These are phyloP conservation scores for Drosophila ironensis DNA, from an alignment of 1,140 invertebrate genomes.

Conservation along the genomic window DNA sequence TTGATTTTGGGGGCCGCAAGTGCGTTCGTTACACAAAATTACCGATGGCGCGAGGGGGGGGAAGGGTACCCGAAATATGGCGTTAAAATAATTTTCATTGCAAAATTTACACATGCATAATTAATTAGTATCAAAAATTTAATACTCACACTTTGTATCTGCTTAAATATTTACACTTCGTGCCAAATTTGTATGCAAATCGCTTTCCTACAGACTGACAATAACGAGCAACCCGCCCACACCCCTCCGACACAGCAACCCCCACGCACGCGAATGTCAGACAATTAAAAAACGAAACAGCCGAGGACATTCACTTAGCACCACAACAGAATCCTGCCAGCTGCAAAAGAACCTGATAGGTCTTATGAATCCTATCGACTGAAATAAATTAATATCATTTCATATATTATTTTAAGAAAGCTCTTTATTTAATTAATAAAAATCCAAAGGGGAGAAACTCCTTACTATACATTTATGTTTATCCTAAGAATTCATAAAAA, in stretches of 20 bases:
- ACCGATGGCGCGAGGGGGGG: neutral
- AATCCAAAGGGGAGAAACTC: no score
- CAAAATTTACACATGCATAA: conserved; percentile 81
- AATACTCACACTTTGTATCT: conserved; percentile 79
- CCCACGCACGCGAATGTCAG: conserved; percentile 46
- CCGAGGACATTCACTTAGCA: conserved; percentile 3
- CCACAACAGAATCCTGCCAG: no score
- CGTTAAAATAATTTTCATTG: conserved; percentile 79
- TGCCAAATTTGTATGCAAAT: conserved; percentile 81
- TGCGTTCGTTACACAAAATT: conserved; percentile 5
- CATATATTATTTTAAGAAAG: no score
- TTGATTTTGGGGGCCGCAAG: conserved; percentile 34
- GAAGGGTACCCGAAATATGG: conserved; percentile 52
- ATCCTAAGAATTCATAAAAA: no score
- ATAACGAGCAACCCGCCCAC: conserved; percentile 54
- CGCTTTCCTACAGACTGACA: conserved; percentile 80
- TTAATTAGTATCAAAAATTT: conserved; percentile 82
- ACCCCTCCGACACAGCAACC: conserved; percentile 10
- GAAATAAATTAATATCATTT: no score
- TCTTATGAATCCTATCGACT: no score
- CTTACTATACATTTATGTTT: no score
- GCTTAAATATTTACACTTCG: conserved; percentile 81
- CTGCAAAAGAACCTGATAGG: no score
- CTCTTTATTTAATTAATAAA: no score
- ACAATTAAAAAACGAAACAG: conserved; percentile 72